A percentile compares a stretch with the other conserved stretches of the same genome.
phyloP scores from a whole-genome alignment of 2,113 vertebrate species.

The Tachuris rubrigastra region DNA sequence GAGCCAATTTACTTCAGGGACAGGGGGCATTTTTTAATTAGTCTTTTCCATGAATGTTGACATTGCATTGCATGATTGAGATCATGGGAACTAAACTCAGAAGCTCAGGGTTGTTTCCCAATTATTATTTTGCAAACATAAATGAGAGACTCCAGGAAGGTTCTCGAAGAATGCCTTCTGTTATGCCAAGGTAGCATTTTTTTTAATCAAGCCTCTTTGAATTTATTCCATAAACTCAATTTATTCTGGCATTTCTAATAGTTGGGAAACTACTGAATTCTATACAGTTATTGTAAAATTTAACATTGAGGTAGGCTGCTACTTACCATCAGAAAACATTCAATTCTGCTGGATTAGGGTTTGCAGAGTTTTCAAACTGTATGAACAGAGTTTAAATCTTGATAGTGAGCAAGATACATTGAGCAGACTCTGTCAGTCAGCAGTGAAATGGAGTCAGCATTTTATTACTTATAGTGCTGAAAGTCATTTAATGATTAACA shows the following conservation, averaged over 20 bases:
- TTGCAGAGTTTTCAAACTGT: not conserved
- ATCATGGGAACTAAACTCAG: not conserved
- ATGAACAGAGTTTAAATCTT: not conserved
- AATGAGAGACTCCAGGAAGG: not conserved
- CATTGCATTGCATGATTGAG: not conserved
- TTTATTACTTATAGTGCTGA: not conserved
- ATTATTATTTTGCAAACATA: not conserved
- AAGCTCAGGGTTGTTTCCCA: not conserved
- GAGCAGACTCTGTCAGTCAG: not conserved
- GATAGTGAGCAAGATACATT: not conserved
- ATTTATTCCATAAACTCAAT: not conserved
- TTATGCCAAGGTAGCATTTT: not conserved
- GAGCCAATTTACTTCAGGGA: not conserved
- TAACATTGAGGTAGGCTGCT: not conserved
- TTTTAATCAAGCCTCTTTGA: not conserved
- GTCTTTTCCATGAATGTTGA: not conserved
- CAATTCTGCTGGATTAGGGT: not conserved
- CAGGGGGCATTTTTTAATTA: not conserved
- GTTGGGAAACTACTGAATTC: not conserved
- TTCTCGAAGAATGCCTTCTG: not conserved
- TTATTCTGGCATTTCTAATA: not conserved
- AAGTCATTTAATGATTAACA: not conserved
- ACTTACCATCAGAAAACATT: not conserved
- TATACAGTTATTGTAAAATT: not conserved
- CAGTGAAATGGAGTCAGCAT: constrained; percentile 26